These are phyloP conservation scores for Crioceris asparagi DNA, from an alignment of 2,888 invertebrate genomes.

Conservation along the genomic window DNA sequence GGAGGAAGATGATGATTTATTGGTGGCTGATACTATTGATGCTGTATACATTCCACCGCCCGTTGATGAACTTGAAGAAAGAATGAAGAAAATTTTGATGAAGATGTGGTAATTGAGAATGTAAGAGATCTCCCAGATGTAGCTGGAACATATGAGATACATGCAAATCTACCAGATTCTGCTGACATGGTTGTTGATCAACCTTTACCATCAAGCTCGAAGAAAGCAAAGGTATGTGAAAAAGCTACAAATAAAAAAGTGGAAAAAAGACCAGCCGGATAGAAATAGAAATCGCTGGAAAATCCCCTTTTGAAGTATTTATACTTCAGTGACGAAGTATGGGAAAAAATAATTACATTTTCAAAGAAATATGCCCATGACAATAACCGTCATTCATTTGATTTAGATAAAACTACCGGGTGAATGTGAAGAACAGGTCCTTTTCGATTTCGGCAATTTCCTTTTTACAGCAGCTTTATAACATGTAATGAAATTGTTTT, in stretches of 20 bases:
- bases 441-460: too few relatives aligned
- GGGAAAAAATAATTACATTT: constrained; percentile 5
- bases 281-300: constrained; percentile 5
- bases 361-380: too few relatives aligned
- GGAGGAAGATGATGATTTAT: background rate
- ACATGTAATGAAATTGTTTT: too few relatives aligned
- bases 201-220: background rate
- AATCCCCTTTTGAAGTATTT: constrained; percentile 6
- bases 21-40: background rate
- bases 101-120: too few relatives aligned
- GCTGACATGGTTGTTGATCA: background rate
- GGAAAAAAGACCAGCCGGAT: constrained; percentile 2
- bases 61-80: too few relatives aligned
- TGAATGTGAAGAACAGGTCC: too few relatives aligned
- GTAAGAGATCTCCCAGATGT: background rate
- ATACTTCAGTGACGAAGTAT: constrained; percentile 7
- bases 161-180: background rate
- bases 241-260: background rate
- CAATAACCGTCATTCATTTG: constrained; percentile 7
- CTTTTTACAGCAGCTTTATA: too few relatives aligned
- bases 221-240: background rate
- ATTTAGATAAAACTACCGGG: constrained; percentile 1
- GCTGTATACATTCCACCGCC: background rate
- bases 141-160: background rate
- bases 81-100: too few relatives aligned